Evolutionary conservation across 2,113 vertebrate genomes (phyloP), one percentile per base, ranked within the genome.

Genomic region (Crotalus horridus): DNA sequence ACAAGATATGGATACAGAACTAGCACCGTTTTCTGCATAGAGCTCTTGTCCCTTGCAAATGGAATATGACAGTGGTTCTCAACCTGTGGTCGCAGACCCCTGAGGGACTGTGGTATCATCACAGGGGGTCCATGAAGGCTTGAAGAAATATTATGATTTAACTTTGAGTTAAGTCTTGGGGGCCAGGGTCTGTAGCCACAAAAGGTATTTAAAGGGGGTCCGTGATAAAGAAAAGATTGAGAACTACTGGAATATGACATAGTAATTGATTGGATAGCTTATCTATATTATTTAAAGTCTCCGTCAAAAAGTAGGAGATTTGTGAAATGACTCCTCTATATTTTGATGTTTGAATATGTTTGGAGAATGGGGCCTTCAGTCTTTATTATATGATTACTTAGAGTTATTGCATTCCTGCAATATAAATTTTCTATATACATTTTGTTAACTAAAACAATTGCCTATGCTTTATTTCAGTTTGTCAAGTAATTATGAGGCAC

Each of bases 401-500:
- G 24, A 39, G 43, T 48, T 55, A 46, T 91, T 55, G 46, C 23
- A 58, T 59, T 59, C 17, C 39, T 26, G 2, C 51, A 61, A 21
- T 55, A 15, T 33, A 48, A 10, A 21, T 33, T 13, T 21, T 33
- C 33, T 81, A 43, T 81, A 33, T 21, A 81, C 7, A 81, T 43
- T 81, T 61, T 33, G 17, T 85, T 89, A 86, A 33, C 26, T 6
- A 53, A 61, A 94, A 92, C 94, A 48, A 95, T 94, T 95, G 92
- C 89, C 93, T 92, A 48, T 97, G 91, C 23, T 61, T 29, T 97
- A 93, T 94, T 43, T 91, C 96, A 99, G 99, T 97, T 97, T 99
- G 69, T 99, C 99, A 96, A 99, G 99, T 97, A 99, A 97, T 98
- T 99, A 98, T 88, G 99, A 99, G 95, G 98, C 99, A 94, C 99